Evolutionary conservation across 2,888 invertebrate genomes (phyloP).

Genomic region (Catocala sponsa): DNA sequence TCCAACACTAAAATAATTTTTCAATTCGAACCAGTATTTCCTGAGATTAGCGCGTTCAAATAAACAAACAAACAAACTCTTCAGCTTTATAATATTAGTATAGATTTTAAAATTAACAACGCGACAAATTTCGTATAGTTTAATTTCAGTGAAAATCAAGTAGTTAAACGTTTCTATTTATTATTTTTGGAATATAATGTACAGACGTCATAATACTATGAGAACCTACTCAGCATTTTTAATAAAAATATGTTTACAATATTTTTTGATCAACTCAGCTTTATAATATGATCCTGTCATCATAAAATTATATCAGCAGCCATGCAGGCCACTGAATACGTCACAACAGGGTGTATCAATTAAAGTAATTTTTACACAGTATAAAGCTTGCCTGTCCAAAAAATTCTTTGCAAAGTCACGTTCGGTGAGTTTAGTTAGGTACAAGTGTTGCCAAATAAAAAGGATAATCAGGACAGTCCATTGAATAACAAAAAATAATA

Average conservation of each 20-base stretch:
- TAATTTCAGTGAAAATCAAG: too few relatives aligned
- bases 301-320: not conserved
- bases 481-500: not conserved
- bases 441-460: constrained; percentile 10
- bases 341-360: constrained; percentile 38
- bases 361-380: constrained; percentile 35
- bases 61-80: too few relatives aligned
- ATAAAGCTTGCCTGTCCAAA: constrained; percentile 27
- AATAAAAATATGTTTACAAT: not conserved
- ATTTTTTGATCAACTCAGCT: not conserved
- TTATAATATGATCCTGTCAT: not conserved
- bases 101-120: too few relatives aligned
- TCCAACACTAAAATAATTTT: too few relatives aligned
- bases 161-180: too few relatives aligned
- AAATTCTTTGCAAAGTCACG: constrained; percentile 51
- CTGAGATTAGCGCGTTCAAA: too few relatives aligned
- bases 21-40: too few relatives aligned
- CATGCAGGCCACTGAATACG: not conserved
- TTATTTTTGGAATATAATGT: too few relatives aligned
- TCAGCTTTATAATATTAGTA: too few relatives aligned
- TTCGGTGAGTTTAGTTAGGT: constrained; percentile 13
- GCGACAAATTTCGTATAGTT: too few relatives aligned
- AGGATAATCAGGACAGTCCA: constrained; percentile 2
- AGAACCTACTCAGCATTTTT: too few relatives aligned
- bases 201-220: too few relatives aligned